Conservation (phyloP, 2,797 vertebrate genomes). For the Macrochelys suwanniensis region DNA sequence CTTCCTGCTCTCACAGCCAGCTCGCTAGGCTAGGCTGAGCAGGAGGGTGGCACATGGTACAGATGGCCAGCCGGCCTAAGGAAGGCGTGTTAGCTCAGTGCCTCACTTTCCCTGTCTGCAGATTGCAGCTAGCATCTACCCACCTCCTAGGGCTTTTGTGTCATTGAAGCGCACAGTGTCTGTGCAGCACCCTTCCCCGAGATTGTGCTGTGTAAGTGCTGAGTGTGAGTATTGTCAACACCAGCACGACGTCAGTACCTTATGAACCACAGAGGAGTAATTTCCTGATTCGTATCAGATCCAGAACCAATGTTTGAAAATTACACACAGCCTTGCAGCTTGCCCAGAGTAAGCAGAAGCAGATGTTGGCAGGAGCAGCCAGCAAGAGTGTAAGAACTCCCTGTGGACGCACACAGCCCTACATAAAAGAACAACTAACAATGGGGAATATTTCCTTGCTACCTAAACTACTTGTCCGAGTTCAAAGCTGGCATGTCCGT, state of each 20-base stretch:
- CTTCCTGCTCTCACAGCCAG: not conserved
- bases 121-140: too few relatives aligned
- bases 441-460: constrained; percentile 23
- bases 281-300: constrained; percentile 51
- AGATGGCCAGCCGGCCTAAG: not conserved
- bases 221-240: not conserved
- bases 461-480: not conserved
- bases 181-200: not conserved
- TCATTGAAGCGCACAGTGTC: not conserved
- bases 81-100: not conserved
- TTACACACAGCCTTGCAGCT: constrained; percentile 45
- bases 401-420: not conserved
- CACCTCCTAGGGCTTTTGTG: not conserved
- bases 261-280: constrained; percentile 30
- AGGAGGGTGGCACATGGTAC: not conserved
- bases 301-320: constrained; percentile 34
- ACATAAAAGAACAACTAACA: not conserved
- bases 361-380: constrained; percentile 69
- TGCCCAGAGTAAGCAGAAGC: constrained; percentile 58
- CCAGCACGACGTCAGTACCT: not conserved
- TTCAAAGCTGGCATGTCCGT: not conserved
- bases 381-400: not conserved
- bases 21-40: not conserved
- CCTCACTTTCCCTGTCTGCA: not conserved
- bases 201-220: not conserved